Evolutionary conservation across 1,140 invertebrate species (phyloP).

Genomic region (Cydia amplana): DNA sequence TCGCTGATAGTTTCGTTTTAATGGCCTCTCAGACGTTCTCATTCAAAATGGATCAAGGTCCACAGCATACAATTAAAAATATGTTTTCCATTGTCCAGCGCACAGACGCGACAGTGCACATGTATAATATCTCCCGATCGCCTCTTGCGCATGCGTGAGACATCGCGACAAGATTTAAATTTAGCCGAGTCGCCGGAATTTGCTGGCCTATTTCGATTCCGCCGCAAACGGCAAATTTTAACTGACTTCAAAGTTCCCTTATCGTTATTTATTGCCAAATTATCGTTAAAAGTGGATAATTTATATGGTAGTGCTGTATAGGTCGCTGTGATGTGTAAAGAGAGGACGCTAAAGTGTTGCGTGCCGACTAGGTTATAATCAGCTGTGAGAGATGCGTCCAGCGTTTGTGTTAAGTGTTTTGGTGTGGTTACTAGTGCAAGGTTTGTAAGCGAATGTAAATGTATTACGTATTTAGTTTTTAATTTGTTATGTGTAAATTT

Average conservation of each 20-base stretch:
- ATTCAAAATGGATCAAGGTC: background rate
- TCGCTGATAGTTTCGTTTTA: too few relatives aligned
- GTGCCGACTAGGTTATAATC: conserved; percentile 26
- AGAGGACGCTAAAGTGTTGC: conserved; percentile 7
- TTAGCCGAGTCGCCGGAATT: conserved; percentile 68
- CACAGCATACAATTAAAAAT: conserved; percentile 16
- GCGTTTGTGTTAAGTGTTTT: conserved; percentile 17
- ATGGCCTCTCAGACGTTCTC: background rate
- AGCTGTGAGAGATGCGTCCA: conserved; percentile 12
- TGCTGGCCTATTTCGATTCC: conserved; percentile 66
- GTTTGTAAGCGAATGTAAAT: conserved; percentile 21
- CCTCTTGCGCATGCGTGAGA: conserved; percentile 57
- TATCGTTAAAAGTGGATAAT: conserved; percentile 20
- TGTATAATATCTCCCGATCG: conserved; percentile 17
- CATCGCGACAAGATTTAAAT: conserved; percentile 67
- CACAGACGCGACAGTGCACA: conserved; percentile 10
- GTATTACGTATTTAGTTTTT: background rate
- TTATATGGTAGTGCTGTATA: conserved; percentile 15
- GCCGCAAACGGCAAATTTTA: conserved; percentile 57
- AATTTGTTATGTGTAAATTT: too few relatives aligned
- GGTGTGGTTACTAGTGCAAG: background rate
- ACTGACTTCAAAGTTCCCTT: conserved; percentile 38
- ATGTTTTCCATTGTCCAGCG: conserved; percentile 34
- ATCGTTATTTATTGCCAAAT: conserved; percentile 39
- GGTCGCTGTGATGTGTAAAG: background rate